These are phyloP conservation scores for Conistra vaccinii DNA, from an alignment of 2,888 invertebrate genomes.

Conservation along the genomic window DNA sequence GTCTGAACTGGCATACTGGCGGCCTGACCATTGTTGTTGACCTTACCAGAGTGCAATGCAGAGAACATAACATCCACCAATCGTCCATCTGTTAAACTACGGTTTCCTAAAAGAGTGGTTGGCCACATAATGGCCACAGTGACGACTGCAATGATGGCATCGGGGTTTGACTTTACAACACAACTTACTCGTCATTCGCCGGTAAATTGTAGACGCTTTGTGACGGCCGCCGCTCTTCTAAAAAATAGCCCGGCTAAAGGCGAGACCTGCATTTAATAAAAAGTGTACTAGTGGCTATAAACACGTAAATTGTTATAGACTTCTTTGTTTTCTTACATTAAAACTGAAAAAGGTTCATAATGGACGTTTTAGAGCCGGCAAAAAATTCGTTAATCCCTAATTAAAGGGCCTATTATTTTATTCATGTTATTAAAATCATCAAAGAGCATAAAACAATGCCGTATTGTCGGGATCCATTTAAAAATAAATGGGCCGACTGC, in stretches of 20 bases:
- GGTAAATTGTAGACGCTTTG: background rate
- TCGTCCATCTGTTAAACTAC: background rate
- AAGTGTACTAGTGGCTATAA: background rate
- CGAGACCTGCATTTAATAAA: background rate
- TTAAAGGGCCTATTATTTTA: constrained; percentile 30
- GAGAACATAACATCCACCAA: background rate
- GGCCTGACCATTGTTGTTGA: background rate
- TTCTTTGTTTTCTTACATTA: too few relatives aligned
- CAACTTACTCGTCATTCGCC: background rate
- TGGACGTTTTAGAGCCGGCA: background rate
- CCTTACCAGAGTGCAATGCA: background rate
- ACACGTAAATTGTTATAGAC: background rate
- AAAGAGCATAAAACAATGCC: constrained; percentile 27
- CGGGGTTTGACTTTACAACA: too few relatives aligned
- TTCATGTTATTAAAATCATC: constrained; percentile 36
- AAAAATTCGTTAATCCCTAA: constrained; percentile 23
- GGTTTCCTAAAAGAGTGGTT: background rate
- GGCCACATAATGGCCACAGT: too few relatives aligned
- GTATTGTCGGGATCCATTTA: constrained; percentile 7
- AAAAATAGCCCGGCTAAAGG: too few relatives aligned
- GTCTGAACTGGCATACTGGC: background rate
- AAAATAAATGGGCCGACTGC: constrained; percentile 21
- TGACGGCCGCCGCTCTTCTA: background rate
- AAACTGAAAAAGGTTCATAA: background rate
- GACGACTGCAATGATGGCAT: too few relatives aligned